phyloP scores from a whole-genome alignment of 2,888 invertebrate species.

The Tanytarsus gracilentus region DNA sequence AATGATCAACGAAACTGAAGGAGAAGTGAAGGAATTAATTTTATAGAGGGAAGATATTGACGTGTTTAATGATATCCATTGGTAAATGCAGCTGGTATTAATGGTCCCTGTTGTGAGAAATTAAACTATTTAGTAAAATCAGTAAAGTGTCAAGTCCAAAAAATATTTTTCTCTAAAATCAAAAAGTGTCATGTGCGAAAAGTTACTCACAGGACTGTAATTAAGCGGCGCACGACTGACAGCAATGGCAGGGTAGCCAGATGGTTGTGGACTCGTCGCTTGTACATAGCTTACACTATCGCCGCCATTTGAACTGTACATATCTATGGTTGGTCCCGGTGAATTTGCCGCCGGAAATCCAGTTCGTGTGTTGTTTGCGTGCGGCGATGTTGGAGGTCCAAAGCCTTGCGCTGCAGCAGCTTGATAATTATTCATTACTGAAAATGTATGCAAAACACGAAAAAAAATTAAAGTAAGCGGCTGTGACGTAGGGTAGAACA shows the following conservation, averaged over 20 bases:
- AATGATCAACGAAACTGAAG: too few relatives aligned
- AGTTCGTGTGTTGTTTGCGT: constrained; percentile 59
- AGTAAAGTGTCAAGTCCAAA: not conserved
- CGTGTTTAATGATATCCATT: constrained; percentile 91
- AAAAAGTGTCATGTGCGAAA: not conserved
- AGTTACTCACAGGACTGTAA: constrained; percentile 77
- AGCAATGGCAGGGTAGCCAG: constrained; percentile 88
- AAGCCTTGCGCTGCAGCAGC: constrained; percentile 68
- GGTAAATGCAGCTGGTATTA: constrained; percentile 97
- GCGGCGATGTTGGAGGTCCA: constrained; percentile 76
- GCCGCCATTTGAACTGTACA: constrained; percentile 79
- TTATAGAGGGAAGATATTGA: too few relatives aligned
- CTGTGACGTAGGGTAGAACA: not conserved
- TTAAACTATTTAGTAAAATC: constrained; percentile 1
- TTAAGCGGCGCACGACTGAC: constrained; percentile 88
- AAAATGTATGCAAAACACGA: constrained; percentile 39
- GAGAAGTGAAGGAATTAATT: too few relatives aligned
- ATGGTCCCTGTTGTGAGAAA: constrained; percentile 72
- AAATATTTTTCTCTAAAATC: not conserved
- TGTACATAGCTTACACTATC: constrained; percentile 92
- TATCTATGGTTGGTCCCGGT: constrained; percentile 84
- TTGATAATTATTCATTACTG: constrained; percentile 96
- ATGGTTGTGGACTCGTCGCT: constrained; percentile 94
- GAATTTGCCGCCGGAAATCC: constrained; percentile 88
- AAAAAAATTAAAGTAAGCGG: too few relatives aligned